These are phyloP conservation scores for Atherinomorus stipes DNA, from an alignment of 2,113 vertebrate species.

Conservation along the genomic window DNA sequence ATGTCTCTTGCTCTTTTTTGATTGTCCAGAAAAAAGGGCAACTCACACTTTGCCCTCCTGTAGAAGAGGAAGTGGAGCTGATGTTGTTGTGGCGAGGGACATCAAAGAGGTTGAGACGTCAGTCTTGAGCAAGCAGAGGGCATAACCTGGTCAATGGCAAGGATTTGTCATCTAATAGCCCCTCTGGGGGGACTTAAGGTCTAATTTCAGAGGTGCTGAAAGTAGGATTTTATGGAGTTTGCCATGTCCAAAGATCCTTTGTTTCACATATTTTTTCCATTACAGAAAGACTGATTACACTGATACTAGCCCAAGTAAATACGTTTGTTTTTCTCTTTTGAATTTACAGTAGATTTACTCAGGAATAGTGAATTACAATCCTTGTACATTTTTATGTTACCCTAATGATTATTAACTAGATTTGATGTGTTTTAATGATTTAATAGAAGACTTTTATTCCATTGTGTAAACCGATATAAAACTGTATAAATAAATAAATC, in stretches of 20 bases:
- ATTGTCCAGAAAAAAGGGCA: conserved; percentile 13
- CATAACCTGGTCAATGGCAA: conserved; percentile 71
- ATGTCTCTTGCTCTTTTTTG: conserved; percentile 17
- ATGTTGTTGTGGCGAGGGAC: conserved; percentile 61
- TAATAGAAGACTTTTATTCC: not conserved
- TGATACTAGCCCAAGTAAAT: conserved; percentile 29
- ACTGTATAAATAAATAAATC: too few species aligned
- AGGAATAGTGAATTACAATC: not conserved
- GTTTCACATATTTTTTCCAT: conserved; percentile 54
- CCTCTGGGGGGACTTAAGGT: conserved; percentile 71
- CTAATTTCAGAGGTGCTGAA: conserved; percentile 79
- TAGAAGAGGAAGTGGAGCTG: conserved; percentile 51
- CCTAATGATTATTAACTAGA: not conserved
- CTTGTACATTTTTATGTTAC: not conserved
- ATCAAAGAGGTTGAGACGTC: conserved; percentile 69
- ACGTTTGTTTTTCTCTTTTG: not conserved
- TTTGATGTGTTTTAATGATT: not conserved
- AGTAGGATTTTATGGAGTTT: conserved; percentile 71
- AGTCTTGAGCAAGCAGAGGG: conserved; percentile 66
- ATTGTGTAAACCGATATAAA: not conserved
- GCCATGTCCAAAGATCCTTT: conserved; percentile 50
- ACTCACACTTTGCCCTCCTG: conserved; percentile 30
- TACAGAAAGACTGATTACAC: conserved; percentile 38
- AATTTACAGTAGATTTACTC: not conserved
- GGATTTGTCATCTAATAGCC: conserved; percentile 75